A percentile compares a stretch with the other conserved stretches of the same genome.
Conservation (phyloP, 2,113 vertebrate genomes). For the Sebastes fasciatus region DNA sequence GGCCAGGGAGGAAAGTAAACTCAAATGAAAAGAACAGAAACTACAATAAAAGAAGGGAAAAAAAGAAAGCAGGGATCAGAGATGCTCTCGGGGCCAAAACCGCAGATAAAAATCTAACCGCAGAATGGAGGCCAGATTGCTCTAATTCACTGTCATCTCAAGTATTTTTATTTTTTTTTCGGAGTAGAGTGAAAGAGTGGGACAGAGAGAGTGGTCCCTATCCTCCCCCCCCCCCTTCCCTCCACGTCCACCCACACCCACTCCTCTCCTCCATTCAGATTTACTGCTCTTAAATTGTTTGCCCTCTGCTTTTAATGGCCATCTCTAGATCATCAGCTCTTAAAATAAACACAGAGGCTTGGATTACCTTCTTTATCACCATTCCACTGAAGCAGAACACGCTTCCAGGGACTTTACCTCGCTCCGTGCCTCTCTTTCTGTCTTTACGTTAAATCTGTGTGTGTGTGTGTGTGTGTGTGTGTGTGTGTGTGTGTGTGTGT, state of each 20-base stretch:
- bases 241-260: constrained; percentile 40
- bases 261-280: constrained; percentile 64
- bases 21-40: constrained; percentile 70
- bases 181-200: constrained; percentile 6
- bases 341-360: constrained; percentile 77
- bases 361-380: constrained; percentile 66
- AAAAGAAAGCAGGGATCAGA: constrained; percentile 52
- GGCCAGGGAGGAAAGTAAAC: constrained; percentile 66
- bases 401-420: constrained; percentile 7
- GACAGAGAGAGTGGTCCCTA: constrained; percentile 31
- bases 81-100: constrained; percentile 76
- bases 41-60: constrained; percentile 58
- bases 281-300: constrained; percentile 76
- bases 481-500: no score
- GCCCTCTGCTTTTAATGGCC: constrained; percentile 76
- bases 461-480: background rate
- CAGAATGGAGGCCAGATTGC: constrained; percentile 78
- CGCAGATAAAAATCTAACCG: constrained; percentile 83
- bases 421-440: background rate
- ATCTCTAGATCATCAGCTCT: constrained; percentile 77
- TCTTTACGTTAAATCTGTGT: constrained; percentile 32
- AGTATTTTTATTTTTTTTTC: constrained; percentile 43
- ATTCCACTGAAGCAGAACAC: constrained; percentile 40
- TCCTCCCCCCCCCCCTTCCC: constrained; percentile 32
- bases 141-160: constrained; percentile 74